Evolutionary conservation across 2,888 invertebrate species (phyloP).

Genomic region (Agrotis clavis): DNA sequence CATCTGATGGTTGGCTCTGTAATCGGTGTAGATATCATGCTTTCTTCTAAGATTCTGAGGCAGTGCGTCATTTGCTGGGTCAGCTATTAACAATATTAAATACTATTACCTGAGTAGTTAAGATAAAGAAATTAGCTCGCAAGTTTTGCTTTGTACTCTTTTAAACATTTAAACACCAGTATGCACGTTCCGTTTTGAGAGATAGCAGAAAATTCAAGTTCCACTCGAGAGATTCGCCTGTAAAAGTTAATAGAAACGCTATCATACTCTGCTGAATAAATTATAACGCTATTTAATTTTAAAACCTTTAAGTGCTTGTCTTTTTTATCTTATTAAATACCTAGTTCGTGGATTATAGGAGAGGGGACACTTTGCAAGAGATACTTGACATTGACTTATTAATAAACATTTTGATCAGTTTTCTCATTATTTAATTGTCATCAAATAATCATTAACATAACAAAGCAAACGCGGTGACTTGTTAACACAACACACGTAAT

Average conservation of each 20-base stretch:
- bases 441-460: conserved; percentile 30
- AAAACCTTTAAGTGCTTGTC: conserved; percentile 3
- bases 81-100: conserved; percentile 14
- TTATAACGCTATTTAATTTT: conserved; percentile 14
- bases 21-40: no score
- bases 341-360: background rate
- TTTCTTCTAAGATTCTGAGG: no score
- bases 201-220: conserved; percentile 22
- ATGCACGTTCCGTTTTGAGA: conserved; percentile 20
- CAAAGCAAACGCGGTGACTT: conserved; percentile 48
- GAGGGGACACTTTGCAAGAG: background rate
- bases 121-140: conserved; percentile 31
- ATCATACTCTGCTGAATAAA: conserved; percentile 10
- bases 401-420: background rate
- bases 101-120: conserved; percentile 2
- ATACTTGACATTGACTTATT: background rate
- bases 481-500: conserved; percentile 67
- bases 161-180: conserved; percentile 4
- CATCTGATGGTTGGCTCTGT: no score
- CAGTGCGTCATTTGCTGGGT: no score
- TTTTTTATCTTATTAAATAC: background rate
- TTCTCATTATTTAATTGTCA: background rate
- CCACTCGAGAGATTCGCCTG: conserved; percentile 4
- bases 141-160: conserved; percentile 16
- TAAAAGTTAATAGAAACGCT: conserved; percentile 22